phyloP scores from a whole-genome alignment of 2,888 invertebrate genomes.

The Clusia tigrina region DNA sequence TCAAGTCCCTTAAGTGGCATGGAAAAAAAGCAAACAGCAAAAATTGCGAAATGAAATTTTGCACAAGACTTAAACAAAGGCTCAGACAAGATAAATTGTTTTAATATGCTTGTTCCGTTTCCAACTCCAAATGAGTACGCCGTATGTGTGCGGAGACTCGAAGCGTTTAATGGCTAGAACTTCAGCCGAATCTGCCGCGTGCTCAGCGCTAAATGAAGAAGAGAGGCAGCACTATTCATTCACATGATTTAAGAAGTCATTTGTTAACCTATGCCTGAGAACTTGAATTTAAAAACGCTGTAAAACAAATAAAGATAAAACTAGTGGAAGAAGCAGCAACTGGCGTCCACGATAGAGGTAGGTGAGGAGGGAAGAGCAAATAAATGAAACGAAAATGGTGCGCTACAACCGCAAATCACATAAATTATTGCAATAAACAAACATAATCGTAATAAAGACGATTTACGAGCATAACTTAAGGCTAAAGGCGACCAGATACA shows the following conservation, averaged over 20 bases:
- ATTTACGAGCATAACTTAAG: constrained; percentile 43
- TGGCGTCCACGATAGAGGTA: background rate
- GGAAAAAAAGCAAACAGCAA: background rate
- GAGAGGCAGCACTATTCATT: no score
- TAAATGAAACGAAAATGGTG: constrained; percentile 3
- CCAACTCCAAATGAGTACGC: background rate
- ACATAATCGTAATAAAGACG: constrained; percentile 43
- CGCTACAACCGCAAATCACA: constrained; percentile 39
- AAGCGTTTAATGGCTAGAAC: no score
- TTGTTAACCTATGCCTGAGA: background rate
- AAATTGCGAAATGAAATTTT: background rate
- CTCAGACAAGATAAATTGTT: background rate
- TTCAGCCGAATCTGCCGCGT: no score
- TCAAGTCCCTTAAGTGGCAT: no score
- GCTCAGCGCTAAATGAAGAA: no score
- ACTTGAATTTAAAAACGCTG: background rate
- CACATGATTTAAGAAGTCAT: constrained; percentile 5
- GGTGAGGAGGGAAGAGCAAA: background rate
- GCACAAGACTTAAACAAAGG: background rate
- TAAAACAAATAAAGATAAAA: background rate
- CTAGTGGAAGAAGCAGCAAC: background rate
- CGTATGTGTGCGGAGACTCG: background rate
- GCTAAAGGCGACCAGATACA: constrained; percentile 27
- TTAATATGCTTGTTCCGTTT: constrained; percentile 3
- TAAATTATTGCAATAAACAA: constrained; percentile 44